Evolutionary conservation across 1,140 invertebrate species (phyloP).

Genomic region (Drosophila nasuta): DNA sequence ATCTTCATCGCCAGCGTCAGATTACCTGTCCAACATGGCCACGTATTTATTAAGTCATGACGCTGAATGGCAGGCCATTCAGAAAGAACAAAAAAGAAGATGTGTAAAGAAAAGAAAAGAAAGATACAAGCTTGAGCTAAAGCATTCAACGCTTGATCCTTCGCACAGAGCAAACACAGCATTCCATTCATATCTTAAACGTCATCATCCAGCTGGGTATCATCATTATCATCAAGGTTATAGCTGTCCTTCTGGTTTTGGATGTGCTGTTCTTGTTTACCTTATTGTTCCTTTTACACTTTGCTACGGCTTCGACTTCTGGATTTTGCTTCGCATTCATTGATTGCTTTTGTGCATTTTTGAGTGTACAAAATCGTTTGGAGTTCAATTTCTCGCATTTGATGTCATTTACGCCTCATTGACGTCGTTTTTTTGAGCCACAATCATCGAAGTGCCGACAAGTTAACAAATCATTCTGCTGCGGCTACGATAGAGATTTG

Average conservation of each 20-base stretch:
- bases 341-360: conserved; percentile 68
- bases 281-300: conserved; percentile 13
- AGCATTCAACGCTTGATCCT: conserved; percentile 34
- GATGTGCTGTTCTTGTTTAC: conserved; percentile 26
- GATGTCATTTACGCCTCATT: conserved; percentile 64
- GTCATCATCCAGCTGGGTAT: background rate
- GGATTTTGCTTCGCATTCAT: conserved; percentile 12
- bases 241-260: conserved; percentile 11
- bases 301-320: background rate
- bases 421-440: conserved; percentile 20
- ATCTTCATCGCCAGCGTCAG: background rate
- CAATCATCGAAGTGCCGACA: conserved; percentile 4
- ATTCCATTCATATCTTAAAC: conserved; percentile 30
- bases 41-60: conserved; percentile 79
- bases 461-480: conserved; percentile 40
- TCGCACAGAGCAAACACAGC: conserved; percentile 5
- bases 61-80: conserved; percentile 43
- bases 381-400: conserved; percentile 62
- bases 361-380: conserved; percentile 46
- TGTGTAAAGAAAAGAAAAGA: conserved; percentile 3
- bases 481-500: background rate
- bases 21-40: conserved; percentile 11
- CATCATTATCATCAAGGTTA: conserved; percentile 9
- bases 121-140: background rate
- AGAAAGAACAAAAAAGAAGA: conserved; percentile 20